These are phyloP conservation scores for Augochlorella aurata DNA, from an alignment of 2,888 invertebrate genomes.

Conservation along the genomic window DNA sequence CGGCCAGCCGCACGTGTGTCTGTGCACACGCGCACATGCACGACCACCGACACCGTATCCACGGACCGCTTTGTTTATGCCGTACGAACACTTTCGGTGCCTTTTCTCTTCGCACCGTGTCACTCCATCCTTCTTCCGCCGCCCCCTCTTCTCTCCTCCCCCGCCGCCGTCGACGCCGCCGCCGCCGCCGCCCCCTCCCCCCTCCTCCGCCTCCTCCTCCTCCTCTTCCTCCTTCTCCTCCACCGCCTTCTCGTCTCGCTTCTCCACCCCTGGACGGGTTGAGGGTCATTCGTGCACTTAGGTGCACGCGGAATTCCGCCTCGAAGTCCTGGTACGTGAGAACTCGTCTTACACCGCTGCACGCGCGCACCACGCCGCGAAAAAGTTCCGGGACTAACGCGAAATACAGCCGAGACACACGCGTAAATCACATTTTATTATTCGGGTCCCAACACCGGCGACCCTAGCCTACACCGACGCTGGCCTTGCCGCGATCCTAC, in stretches of 20 bases:
- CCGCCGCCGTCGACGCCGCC: slow-evolving; percentile 1
- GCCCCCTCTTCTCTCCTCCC: not conserved
- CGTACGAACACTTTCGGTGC: slow-evolving; percentile 70
- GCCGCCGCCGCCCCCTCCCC: not conserved
- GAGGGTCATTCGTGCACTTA: slow-evolving; percentile 65
- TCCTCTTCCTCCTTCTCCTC: not conserved
- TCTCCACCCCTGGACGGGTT: slow-evolving; percentile 44
- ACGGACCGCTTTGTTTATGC: slow-evolving; percentile 68
- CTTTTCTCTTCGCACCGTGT: slow-evolving; percentile 57
- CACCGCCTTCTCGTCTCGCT: not conserved
- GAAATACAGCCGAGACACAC: slow-evolving; percentile 11
- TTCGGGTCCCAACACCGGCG: not conserved
- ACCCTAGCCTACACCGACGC: not conserved
- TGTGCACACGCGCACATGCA: not conserved
- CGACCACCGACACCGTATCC: slow-evolving; percentile 43
- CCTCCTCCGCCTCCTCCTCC: not conserved
- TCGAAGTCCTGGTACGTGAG: slow-evolving; percentile 71
- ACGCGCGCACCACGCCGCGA: slow-evolving; percentile 30
- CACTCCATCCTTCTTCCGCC: slow-evolving; percentile 45
- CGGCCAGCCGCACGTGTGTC: not conserved
- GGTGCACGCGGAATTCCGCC: slow-evolving; percentile 75
- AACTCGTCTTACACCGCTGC: slow-evolving; percentile 61
- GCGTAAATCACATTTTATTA: slow-evolving; percentile 10
- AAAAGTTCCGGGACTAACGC: slow-evolving; percentile 11
- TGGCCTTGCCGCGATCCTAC: too few relatives aligned